A percentile compares a stretch with the other conserved stretches of the same genome.
Evolutionary conservation across 2,113 vertebrate species (phyloP).

Genomic region (Rallus limicola): DNA sequence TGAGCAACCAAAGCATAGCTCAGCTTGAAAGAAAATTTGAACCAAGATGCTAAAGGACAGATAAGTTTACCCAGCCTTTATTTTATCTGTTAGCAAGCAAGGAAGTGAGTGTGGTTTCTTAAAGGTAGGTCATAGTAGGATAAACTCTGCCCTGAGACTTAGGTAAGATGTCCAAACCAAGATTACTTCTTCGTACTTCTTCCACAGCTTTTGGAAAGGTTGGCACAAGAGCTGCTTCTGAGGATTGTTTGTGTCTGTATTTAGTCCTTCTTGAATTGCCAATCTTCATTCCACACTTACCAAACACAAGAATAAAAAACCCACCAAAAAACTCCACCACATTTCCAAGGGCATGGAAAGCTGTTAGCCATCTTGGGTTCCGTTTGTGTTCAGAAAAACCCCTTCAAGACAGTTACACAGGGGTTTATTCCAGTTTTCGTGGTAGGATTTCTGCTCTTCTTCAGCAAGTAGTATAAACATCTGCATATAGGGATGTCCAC

Average conservation of each 20-base stretch:
- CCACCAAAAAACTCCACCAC: neutral
- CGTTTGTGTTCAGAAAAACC: neutral
- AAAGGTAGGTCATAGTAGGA: neutral
- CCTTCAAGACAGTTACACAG: neutral
- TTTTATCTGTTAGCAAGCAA: neutral
- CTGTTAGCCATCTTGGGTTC: neutral
- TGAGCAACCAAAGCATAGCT: neutral
- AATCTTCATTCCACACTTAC: neutral
- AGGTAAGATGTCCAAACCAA: neutral
- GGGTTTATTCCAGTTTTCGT: neutral
- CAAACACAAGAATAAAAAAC: neutral
- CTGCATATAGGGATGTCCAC: neutral
- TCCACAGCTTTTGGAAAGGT: neutral
- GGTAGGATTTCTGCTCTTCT: neutral
- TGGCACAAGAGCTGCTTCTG: neutral
- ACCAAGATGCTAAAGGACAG: neutral
- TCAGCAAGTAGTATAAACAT: neutral
- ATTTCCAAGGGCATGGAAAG: neutral
- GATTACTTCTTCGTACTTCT: neutral
- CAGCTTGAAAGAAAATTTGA: neutral
- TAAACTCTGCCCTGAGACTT: neutral
- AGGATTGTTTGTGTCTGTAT: neutral
- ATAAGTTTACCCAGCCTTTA: neutral
- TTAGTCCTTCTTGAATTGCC: neutral
- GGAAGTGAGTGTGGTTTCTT: neutral